These are phyloP conservation scores for Mungos mungo DNA, from an alignment of 2,113 vertebrate genomes.

Conservation along the genomic window DNA sequence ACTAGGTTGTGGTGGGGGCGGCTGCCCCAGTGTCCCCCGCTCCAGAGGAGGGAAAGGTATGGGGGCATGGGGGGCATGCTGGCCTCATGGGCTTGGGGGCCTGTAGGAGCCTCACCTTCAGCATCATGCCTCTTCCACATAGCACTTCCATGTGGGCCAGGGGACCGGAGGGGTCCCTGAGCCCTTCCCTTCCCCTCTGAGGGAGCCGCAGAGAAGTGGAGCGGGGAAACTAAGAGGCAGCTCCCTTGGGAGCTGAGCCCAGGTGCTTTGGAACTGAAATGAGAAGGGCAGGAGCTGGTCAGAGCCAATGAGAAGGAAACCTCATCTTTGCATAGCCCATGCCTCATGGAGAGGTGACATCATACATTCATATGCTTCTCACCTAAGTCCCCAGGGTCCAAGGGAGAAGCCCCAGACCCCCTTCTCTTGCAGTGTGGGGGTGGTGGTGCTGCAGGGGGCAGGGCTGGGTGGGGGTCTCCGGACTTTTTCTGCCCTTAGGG, in stretches of 20 bases:
- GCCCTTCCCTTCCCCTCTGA: conserved; percentile 39
- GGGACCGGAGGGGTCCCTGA: conserved; percentile 13
- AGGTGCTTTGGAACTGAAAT: conserved; percentile 54
- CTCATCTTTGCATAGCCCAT: conserved; percentile 72
- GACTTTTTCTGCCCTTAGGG: conserved; percentile 55
- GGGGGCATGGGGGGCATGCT: conserved; percentile 15
- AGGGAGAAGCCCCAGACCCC: conserved; percentile 70
- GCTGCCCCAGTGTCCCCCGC: background rate
- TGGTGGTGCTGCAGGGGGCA: conserved; percentile 70
- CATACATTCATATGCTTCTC: conserved; percentile 75
- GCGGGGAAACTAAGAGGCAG: conserved; percentile 34
- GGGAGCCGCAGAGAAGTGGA: background rate
- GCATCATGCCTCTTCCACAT: conserved; percentile 72
- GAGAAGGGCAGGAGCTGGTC: conserved; percentile 64
- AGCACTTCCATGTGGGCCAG: conserved; percentile 53
- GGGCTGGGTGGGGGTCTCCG: conserved; percentile 41
- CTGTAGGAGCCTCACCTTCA: conserved; percentile 55
- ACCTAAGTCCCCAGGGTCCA: conserved; percentile 63
- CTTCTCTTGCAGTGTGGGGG: conserved; percentile 66
- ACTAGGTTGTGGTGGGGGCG: conserved; percentile 9
- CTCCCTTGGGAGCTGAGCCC: conserved; percentile 54
- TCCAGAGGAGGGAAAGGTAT: conserved; percentile 36
- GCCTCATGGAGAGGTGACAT: conserved; percentile 65
- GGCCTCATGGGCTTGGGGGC: conserved; percentile 47
- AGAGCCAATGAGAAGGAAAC: conserved; percentile 50